These are phyloP conservation scores for Leptinotarsa peninsularis DNA, from an alignment of 2,888 invertebrate species.

Conservation along the genomic window DNA sequence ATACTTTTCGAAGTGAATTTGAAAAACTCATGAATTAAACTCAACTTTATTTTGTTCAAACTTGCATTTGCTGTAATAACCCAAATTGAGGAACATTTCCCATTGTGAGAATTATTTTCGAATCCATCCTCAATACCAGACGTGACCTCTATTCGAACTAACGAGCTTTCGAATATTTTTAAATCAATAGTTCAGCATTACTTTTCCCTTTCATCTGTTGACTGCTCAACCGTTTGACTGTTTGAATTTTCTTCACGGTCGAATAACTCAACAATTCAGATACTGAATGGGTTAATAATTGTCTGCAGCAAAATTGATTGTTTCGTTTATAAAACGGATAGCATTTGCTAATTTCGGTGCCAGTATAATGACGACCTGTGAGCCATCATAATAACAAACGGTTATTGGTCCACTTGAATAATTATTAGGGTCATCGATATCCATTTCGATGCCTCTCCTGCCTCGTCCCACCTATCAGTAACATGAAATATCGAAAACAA, in stretches of 20 bases:
- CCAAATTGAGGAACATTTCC: too few species aligned
- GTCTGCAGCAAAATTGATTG: constrained; percentile 11
- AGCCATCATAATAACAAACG: constrained; percentile 35
- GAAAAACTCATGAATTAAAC: too few species aligned
- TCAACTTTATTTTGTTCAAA: too few species aligned
- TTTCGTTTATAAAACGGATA: constrained; percentile 12
- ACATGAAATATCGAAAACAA: constrained; percentile 26
- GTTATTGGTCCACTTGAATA: constrained; percentile 32
- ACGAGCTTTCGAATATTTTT: too few species aligned
- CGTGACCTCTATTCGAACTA: too few species aligned
- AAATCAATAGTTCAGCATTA: neutral
- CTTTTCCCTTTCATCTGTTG: neutral
- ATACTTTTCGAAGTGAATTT: too few species aligned
- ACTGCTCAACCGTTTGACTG: neutral
- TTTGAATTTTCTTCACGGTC: neutral
- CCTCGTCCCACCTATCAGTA: neutral
- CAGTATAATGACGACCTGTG: constrained; percentile 15
- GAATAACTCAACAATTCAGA: neutral
- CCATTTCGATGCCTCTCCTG: constrained; percentile 23
- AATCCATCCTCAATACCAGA: too few species aligned
- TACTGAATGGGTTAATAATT: constrained; percentile 11
- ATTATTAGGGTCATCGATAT: constrained; percentile 33
- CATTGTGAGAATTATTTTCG: too few species aligned
- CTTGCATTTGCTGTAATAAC: too few species aligned
- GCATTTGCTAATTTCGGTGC: constrained; percentile 7